A percentile compares a stretch with the other conserved stretches of the same genome.
Evolutionary conservation across 2,888 invertebrate species (phyloP).

Genomic region (Amphipoea lucens): DNA sequence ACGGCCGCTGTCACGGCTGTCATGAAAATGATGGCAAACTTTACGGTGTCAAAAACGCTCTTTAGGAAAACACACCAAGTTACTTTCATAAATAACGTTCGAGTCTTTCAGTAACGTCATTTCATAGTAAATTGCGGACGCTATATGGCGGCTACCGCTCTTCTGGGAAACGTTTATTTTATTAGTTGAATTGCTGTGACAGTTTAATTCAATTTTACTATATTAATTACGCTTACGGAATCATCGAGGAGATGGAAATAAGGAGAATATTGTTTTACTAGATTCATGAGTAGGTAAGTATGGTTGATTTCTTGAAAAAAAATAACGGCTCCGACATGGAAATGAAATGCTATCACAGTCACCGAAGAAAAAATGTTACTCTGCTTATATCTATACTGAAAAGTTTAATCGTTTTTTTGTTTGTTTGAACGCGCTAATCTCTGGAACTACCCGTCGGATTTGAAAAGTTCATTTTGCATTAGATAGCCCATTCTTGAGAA

Average conservation of each 20-base stretch:
- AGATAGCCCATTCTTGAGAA: too few relatives aligned
- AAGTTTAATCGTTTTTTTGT: too few relatives aligned
- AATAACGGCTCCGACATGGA: neutral
- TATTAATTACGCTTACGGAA: neutral
- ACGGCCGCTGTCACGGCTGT: neutral
- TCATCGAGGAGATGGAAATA: neutral
- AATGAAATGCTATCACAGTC: neutral
- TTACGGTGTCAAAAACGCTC: neutral
- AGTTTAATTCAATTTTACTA: neutral
- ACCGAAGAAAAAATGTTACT: neutral
- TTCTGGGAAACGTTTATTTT: neutral
- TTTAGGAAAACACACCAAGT: neutral
- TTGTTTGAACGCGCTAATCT: too few relatives aligned
- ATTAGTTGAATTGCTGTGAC: conserved; percentile 12
- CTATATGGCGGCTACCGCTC: neutral
- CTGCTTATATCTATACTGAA: neutral
- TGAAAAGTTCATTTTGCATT: too few relatives aligned
- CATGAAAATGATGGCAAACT: neutral
- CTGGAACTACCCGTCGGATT: too few relatives aligned
- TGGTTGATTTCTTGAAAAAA: neutral
- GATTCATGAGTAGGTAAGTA: neutral
- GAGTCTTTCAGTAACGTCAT: neutral
- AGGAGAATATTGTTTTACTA: neutral
- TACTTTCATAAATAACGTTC: neutral
- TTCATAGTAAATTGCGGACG: neutral